phyloP scores from a whole-genome alignment of 2,888 invertebrate genomes.

The Druceiella hillmani region DNA sequence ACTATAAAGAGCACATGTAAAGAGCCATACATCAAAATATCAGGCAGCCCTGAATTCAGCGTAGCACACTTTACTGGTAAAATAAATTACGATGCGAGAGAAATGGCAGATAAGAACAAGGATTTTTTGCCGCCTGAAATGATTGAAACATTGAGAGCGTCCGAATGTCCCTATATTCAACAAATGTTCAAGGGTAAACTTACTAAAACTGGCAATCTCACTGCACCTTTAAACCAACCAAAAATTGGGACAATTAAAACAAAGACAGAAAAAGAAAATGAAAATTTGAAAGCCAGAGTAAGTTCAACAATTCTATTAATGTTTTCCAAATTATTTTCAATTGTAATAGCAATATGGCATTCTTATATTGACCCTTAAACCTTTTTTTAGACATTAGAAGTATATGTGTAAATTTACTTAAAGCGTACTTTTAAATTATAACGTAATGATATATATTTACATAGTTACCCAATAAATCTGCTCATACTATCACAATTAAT shows the following conservation, averaged over 20 bases:
- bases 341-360: background rate
- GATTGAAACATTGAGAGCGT: constrained; percentile 78
- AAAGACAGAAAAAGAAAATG: constrained; percentile 44
- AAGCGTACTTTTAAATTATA: too few species aligned
- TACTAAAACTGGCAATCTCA: constrained; percentile 80
- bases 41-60: constrained; percentile 65
- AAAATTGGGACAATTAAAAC: constrained; percentile 33
- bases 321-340: background rate
- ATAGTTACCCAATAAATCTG: too few species aligned
- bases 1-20: constrained; percentile 50
- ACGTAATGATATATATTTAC: too few species aligned
- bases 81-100: constrained; percentile 75
- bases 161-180: constrained; percentile 63
- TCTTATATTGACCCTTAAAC: too few species aligned
- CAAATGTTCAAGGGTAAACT: constrained; percentile 79
- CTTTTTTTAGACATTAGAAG: too few species aligned
- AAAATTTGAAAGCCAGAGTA: constrained; percentile 50
- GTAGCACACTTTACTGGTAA: constrained; percentile 90
- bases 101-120: constrained; percentile 84
- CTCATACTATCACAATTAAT: background rate
- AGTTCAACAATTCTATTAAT: constrained; percentile 21
- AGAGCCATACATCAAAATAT: constrained; percentile 50
- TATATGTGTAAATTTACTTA: too few species aligned
- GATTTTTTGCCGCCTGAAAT: constrained; percentile 89
- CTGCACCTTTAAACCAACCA: constrained; percentile 35